A percentile compares a stretch with the other conserved stretches of the same genome.
These are phyloP conservation scores for Octodonta nipae DNA, from an alignment of 2,888 invertebrate genomes.

Conservation along the genomic window DNA sequence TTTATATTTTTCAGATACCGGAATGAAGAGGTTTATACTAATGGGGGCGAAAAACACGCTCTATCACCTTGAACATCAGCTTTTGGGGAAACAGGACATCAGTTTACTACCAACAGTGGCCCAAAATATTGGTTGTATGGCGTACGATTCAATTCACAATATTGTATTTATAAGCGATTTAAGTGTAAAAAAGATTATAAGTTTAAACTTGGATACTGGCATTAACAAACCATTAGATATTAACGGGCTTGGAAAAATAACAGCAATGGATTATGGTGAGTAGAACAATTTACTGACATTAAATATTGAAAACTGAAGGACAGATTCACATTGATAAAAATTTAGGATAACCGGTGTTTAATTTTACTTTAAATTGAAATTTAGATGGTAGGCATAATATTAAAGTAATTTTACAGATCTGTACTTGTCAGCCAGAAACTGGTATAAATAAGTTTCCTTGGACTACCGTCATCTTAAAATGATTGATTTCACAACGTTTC, in stretches of 20 bases:
- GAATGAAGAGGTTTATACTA: no score
- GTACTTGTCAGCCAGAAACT: no score
- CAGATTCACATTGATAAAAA: no score
- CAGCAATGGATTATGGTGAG: constrained; percentile 46
- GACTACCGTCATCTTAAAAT: no score
- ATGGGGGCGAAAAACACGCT: constrained; percentile 46
- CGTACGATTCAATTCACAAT: constrained; percentile 48
- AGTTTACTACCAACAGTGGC: constrained; percentile 31
- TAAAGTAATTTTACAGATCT: no score
- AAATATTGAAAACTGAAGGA: no score
- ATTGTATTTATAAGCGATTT: constrained; percentile 41
- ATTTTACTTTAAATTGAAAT: no score
- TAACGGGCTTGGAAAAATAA: constrained; percentile 38
- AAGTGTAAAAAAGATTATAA: constrained; percentile 34
- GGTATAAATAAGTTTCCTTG: no score
- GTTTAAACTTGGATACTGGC: constrained; percentile 30
- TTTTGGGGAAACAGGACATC: constrained; percentile 51
- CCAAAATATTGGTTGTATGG: constrained; percentile 49
- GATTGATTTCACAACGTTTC: no score
- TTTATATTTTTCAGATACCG: constrained; percentile 27
- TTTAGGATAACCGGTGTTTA: no score
- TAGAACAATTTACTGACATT: constrained; percentile 3
- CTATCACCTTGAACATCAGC: constrained; percentile 49
- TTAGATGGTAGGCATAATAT: no score
- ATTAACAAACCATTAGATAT: constrained; percentile 27